Evolutionary conservation across 2,797 vertebrate genomes (phyloP).

Genomic region (Siniperca obscura): DNA sequence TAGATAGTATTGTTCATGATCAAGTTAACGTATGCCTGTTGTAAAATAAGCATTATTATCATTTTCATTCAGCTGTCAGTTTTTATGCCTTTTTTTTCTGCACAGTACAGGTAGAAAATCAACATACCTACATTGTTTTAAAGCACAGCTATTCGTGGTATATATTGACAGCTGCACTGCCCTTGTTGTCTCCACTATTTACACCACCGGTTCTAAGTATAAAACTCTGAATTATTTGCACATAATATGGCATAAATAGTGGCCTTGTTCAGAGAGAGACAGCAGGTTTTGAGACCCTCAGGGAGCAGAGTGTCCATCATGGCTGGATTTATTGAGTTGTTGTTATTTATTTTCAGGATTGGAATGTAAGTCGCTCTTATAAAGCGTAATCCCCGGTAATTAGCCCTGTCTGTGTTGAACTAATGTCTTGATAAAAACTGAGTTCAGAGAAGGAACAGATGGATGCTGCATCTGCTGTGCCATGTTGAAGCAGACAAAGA

Average conservation of each 20-base stretch:
- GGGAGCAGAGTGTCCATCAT: constrained; percentile 3
- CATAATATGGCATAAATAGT: not conserved
- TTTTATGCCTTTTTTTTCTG: not conserved
- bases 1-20: not conserved
- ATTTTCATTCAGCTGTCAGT: not conserved
- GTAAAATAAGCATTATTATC: not conserved
- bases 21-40: not conserved
- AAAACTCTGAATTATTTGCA: not conserved
- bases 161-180: not conserved
- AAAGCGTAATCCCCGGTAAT: constrained; percentile 29
- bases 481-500: constrained; percentile 16
- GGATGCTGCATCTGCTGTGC: constrained; percentile 47
- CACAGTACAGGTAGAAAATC: not conserved
- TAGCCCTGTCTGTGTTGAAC: constrained; percentile 13
- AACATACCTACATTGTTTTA: not conserved
- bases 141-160: not conserved
- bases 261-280: not conserved
- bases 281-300: not conserved
- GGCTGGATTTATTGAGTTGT: constrained; percentile 19
- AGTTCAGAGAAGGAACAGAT: constrained; percentile 38
- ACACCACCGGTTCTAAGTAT: not conserved
- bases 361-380: constrained; percentile 18
- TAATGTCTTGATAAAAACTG: constrained; percentile 24
- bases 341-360: constrained; percentile 16
- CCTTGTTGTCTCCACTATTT: not conserved